Conservation (phyloP, 2,888 invertebrate species). For the Synanthedon formicaeformis region DNA sequence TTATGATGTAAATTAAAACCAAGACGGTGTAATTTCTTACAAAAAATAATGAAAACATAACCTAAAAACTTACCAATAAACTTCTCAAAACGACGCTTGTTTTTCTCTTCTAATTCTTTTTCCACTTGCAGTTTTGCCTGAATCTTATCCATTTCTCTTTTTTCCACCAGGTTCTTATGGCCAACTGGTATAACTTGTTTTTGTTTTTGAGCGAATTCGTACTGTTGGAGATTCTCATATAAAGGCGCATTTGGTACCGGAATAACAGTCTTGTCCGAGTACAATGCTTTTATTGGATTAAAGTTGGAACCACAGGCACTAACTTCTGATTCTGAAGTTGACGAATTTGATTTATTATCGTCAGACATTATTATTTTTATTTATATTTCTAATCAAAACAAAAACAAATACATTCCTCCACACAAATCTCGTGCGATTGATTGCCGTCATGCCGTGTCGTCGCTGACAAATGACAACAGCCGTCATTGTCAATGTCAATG, state of each 20-base stretch:
- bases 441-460: neutral
- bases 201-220: slow-evolving; percentile 34
- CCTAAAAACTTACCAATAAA: slow-evolving; percentile 51
- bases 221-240: slow-evolving; percentile 78
- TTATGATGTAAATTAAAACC: too few relatives aligned
- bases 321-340: slow-evolving; percentile 54
- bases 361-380: slow-evolving; percentile 28
- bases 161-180: slow-evolving; percentile 26
- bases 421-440: slow-evolving; percentile 1
- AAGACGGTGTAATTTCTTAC: too few relatives aligned
- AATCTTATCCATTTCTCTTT: slow-evolving; percentile 42
- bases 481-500: neutral
- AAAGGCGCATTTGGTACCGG: slow-evolving; percentile 70
- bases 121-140: slow-evolving; percentile 26
- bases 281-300: slow-evolving; percentile 78
- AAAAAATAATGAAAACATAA: slow-evolving; percentile 28
- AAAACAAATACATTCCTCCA: neutral
- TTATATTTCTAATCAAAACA: neutral
- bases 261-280: slow-evolving; percentile 64
- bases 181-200: slow-evolving; percentile 33
- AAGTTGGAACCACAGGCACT: slow-evolving; percentile 64
- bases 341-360: slow-evolving; percentile 35
- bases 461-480: neutral
- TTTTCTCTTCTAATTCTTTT: slow-evolving; percentile 37
- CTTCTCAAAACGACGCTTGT: slow-evolving; percentile 48